phyloP scores from a whole-genome alignment of 92 coral and sea anemone species.

The Siderastrea radians region DNA sequence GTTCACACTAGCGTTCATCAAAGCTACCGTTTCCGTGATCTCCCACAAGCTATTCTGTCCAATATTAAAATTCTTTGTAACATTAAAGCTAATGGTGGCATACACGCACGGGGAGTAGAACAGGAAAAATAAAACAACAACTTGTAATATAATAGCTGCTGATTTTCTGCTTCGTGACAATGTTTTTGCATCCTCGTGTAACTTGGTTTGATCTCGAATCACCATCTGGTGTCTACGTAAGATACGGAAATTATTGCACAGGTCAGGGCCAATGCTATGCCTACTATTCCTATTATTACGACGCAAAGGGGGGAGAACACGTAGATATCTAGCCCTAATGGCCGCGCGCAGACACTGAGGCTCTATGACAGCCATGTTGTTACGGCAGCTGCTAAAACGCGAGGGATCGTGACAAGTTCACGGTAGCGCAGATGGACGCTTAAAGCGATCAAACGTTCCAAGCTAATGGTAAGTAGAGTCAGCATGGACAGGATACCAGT shows the following conservation, averaged over 20 bases:
- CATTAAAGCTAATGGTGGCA: conserved; percentile 24
- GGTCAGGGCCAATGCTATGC: not conserved
- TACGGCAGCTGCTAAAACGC: not conserved
- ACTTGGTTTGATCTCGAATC: conserved; percentile 10
- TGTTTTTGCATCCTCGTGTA: not conserved
- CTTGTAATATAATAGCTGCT: conserved; percentile 15
- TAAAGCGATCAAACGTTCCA: conserved; percentile 29
- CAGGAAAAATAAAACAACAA: conserved; percentile 22
- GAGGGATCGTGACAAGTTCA: conserved; percentile 27
- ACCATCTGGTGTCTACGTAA: conserved; percentile 28
- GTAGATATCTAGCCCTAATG: conserved; percentile 26
- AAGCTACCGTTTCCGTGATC: conserved; percentile 16
- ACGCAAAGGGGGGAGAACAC: conserved; percentile 17
- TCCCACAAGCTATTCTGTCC: conserved; percentile 26
- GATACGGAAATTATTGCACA: conserved; percentile 34
- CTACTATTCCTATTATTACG: conserved; percentile 4
- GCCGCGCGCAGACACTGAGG: conserved; percentile 16
- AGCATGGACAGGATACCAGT: conserved; percentile 29
- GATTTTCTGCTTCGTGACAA: conserved; percentile 13
- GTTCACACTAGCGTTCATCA: conserved; percentile 30
- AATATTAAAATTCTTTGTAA: conserved; percentile 12
- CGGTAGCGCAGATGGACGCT: conserved; percentile 21
- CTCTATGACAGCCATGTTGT: conserved; percentile 18
- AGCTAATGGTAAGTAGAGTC: conserved; percentile 20
- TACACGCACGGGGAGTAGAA: conserved; percentile 14